Evolutionary conservation across 2,888 invertebrate genomes (phyloP).

Genomic region (Helobdella robusta): DNA sequence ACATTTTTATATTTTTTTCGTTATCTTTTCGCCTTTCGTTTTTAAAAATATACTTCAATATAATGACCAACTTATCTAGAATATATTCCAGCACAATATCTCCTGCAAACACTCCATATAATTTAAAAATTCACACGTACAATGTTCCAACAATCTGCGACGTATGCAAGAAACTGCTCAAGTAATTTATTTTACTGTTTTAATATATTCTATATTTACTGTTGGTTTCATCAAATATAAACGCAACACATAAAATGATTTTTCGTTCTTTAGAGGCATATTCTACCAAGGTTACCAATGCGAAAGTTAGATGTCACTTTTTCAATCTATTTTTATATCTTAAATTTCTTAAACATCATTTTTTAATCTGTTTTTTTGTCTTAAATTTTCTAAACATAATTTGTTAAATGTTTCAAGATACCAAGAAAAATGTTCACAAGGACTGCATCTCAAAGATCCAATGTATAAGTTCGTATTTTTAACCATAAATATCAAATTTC

Average conservation of each 20-base stretch:
- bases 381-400: neutral
- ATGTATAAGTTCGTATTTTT: neutral
- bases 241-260: neutral
- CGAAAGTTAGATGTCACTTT: neutral
- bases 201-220: too few species aligned
- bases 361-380: neutral
- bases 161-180: neutral
- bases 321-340: neutral
- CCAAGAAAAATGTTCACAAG: conserved; percentile 8
- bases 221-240: too few species aligned
- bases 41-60: too few species aligned
- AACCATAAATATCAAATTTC: too few species aligned
- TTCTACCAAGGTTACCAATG: conserved; percentile 9
- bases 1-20: neutral
- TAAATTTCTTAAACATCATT: neutral
- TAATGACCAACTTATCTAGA: too few species aligned
- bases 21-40: too few species aligned
- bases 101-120: neutral
- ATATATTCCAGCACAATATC: too few species aligned
- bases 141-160: conserved; percentile 8
- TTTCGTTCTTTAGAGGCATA: neutral
- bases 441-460: conserved; percentile 11
- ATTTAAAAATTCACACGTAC: neutral
- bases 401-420: too few species aligned
- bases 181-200: neutral